Percentiles rank a stretch among this genome's conserved stretches.
Evolutionary conservation across 2,888 invertebrate genomes (phyloP).

Genomic region (Baccha elongata): DNA sequence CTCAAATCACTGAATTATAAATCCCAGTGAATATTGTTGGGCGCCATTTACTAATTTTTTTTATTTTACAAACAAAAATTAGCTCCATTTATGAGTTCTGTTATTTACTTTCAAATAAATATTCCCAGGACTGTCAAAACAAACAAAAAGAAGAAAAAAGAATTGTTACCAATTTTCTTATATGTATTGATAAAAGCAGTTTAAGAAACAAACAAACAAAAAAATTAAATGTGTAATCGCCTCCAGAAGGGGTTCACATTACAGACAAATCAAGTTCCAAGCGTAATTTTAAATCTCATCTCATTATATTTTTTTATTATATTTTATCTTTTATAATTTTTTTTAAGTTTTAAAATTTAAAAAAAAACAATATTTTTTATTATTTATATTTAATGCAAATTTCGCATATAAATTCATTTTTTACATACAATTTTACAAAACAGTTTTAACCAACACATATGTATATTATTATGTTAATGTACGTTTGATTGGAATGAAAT

Average conservation of each 20-base stretch:
- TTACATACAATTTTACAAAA: conserved; percentile 48
- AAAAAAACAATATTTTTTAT: conserved; percentile 21
- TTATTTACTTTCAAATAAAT: too few species aligned
- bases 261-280: conserved; percentile 67
- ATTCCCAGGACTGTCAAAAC: conserved; percentile 15
- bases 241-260: conserved; percentile 23
- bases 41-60: too few species aligned
- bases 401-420: conserved; percentile 50
- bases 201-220: conserved; percentile 23
- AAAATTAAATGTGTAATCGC: conserved; percentile 5
- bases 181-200: conserved; percentile 15
- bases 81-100: too few species aligned
- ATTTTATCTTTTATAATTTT: conserved; percentile 42
- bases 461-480: too few species aligned
- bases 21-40: too few species aligned
- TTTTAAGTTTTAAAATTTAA: conserved; percentile 22
- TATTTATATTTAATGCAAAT: conserved; percentile 53
- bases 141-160: conserved; percentile 8
- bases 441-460: conserved; percentile 23
- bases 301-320: conserved; percentile 44
- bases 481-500: conserved; percentile 37
- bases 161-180: conserved; percentile 33
- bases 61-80: too few species aligned
- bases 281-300: conserved; percentile 72
- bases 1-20: too few species aligned